Conservation (phyloP, 2,797 vertebrate species). For the Varecia variegata region DNA sequence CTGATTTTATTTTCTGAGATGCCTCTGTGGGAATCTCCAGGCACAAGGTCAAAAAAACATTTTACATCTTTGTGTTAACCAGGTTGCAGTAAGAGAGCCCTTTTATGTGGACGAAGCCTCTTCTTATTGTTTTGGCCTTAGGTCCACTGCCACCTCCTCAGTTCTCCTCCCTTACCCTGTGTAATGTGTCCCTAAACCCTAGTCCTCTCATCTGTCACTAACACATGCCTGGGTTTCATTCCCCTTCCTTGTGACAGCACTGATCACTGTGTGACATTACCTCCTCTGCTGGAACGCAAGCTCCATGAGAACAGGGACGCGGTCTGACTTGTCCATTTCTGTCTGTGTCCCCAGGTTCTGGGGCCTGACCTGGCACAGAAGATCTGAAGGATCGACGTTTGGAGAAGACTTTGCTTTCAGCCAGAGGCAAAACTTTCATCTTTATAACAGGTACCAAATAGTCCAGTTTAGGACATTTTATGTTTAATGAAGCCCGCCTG, state of each 20-base stretch:
- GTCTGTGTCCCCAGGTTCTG: neutral
- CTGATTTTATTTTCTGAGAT: neutral
- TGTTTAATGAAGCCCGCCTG: neutral
- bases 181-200: neutral
- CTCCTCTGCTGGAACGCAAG: neutral
- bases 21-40: neutral
- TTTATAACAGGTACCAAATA: neutral
- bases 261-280: neutral
- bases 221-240: neutral
- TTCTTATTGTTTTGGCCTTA: neutral
- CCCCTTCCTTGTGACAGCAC: neutral
- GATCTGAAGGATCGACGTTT: neutral
- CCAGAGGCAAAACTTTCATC: neutral
- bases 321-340: neutral
- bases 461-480: neutral
- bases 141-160: neutral
- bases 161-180: neutral
- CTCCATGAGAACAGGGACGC: too few relatives aligned
- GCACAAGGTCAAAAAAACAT: neutral
- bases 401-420: neutral
- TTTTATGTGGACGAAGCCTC: neutral
- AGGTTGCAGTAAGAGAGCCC: neutral
- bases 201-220: neutral
- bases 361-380: neutral
- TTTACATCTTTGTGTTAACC: neutral